Evolutionary conservation across 2,888 invertebrate genomes (phyloP), one percentile per base, ranked within the genome.

Genomic region (Phania funesta): DNA sequence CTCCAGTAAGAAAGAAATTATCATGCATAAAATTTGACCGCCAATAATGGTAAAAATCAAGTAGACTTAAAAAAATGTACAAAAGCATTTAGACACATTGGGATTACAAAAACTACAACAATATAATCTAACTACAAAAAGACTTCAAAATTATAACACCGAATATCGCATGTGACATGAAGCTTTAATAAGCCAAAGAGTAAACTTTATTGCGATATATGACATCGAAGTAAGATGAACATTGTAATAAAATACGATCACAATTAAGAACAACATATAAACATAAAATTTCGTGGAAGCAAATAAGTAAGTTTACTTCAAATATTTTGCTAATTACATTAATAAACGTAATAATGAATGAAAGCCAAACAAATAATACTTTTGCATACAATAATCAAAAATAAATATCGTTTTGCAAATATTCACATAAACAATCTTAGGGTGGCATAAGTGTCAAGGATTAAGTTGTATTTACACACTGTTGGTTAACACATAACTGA

Each of bases 401-500:
- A 35, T 58, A 24, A 35, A 35, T 48, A 20, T 58, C 32, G 58
- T 46, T 56, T 56, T 32, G n/a, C 20, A 35, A 50, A 62, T 22
- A 35, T 16, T 24, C 26, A 41, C 41, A 54, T 6, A 35, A 3
- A 35, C 32, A 64, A 11, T 64, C 54, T 54, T 65, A 24, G 29
- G 58, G 44, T 56, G 56, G 13, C 58, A 52, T 46, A 86, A 86
- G 87, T 87, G 88, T 87, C 85, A 84, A 65, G 86, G 88, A 88
- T 88, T 88, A 87, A 85, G 83, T 80, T 85, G 86, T 84, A 88
- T 87, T 86, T 87, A 83, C 80, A 86, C 84, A 84, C 83, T 77
- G 76, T 84, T 75, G 82, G 71, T 80, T 78, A 82, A 84, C 80
- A 83, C 67, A 78, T 76, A 60, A 80, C 50, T 56, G 70, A 78